These are phyloP conservation scores for Sterna hirundo DNA, from an alignment of 2,113 vertebrate genomes.

Conservation along the genomic window DNA sequence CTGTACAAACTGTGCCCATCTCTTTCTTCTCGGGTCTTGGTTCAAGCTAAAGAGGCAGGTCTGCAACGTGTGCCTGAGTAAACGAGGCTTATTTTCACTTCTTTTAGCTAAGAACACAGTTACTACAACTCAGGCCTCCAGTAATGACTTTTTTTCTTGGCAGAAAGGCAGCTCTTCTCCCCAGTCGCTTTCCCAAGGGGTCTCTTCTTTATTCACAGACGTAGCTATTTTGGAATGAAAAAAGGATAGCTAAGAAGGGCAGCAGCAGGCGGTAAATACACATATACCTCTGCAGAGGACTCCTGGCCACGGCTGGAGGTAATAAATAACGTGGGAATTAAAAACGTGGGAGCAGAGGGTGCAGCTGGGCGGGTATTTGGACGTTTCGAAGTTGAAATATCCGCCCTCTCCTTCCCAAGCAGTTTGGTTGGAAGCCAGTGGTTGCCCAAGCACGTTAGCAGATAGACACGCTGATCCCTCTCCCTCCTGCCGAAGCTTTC, in stretches of 20 bases:
- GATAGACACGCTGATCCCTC: not conserved
- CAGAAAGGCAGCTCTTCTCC: not conserved
- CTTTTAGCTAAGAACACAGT: not conserved
- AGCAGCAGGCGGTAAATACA: not conserved
- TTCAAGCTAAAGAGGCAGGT: not conserved
- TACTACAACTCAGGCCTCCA: not conserved
- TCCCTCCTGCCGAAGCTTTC: not conserved
- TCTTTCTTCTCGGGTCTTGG: not conserved
- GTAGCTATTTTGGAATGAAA: not conserved
- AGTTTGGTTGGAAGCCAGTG: not conserved
- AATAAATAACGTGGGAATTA: not conserved
- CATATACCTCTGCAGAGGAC: not conserved
- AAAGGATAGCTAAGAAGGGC: not conserved
- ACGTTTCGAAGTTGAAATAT: not conserved
- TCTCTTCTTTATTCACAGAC: not conserved
- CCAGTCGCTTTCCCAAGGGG: not conserved
- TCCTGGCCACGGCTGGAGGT: not conserved
- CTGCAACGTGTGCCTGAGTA: fast-evolving
- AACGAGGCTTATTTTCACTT: not conserved
- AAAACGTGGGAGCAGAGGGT: not conserved
- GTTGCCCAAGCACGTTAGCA: fast-evolving
- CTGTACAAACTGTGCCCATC: not conserved
- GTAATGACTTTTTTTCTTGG: not conserved
- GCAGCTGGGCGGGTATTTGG: not conserved
- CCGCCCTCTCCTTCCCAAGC: not conserved